These are phyloP conservation scores for Cuculus canorus DNA, from an alignment of 2,797 vertebrate genomes.

Conservation along the genomic window DNA sequence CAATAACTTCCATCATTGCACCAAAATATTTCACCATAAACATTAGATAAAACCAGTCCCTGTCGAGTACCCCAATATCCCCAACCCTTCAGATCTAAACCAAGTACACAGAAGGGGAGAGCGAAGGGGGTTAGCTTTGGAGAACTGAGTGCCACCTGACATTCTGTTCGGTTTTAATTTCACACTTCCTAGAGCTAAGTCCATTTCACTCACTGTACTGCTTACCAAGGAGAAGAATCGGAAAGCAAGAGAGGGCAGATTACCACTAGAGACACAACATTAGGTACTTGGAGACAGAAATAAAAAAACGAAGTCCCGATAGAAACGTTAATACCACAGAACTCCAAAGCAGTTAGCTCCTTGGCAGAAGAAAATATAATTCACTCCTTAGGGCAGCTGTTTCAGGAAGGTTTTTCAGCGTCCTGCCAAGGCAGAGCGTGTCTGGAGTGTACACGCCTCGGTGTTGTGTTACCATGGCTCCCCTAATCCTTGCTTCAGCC, in stretches of 20 bases:
- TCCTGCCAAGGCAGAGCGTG: slow-evolving; percentile 23
- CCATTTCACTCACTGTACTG: background rate
- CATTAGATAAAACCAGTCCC: background rate
- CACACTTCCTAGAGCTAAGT: background rate
- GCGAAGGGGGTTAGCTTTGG: background rate
- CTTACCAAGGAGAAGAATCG: slow-evolving; percentile 27
- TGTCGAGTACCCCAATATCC: background rate
- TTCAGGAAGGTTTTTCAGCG: slow-evolving; percentile 2
- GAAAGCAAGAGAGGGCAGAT: background rate
- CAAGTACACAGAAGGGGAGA: background rate
- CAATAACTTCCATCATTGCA: background rate
- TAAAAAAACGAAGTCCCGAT: background rate
- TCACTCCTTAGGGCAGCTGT: slow-evolving; percentile 12
- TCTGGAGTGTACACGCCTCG: background rate
- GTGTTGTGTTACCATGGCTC: slow-evolving; percentile 58
- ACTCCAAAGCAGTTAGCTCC: background rate
- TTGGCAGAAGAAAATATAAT: slow-evolving; percentile 22
- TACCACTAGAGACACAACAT: background rate
- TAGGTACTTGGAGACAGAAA: background rate
- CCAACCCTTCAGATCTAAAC: background rate
- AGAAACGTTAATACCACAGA: background rate
- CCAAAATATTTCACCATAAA: background rate
- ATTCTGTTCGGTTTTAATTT: background rate
- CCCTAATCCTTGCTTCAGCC: background rate
- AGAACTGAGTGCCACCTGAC: background rate